Percentiles rank a stretch among this genome's conserved stretches.
Conservation (phyloP, 2,113 vertebrate genomes). For the Aramus guarauna region DNA sequence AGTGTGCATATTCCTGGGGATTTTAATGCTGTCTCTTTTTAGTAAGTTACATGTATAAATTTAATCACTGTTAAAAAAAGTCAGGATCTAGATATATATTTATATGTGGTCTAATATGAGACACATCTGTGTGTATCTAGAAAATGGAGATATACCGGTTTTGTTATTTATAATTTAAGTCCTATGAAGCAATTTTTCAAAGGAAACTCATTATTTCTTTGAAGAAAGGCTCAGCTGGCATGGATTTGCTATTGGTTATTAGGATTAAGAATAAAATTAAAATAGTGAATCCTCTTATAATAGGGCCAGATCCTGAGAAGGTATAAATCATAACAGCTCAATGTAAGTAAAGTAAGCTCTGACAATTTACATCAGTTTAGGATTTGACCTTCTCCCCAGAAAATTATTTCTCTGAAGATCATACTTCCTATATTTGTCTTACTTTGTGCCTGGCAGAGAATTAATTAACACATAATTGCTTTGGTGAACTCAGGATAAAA, state of each 20-base stretch:
- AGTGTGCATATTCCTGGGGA: not conserved
- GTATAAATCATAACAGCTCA: not conserved
- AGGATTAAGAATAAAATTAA: conserved; percentile 28
- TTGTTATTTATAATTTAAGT: not conserved
- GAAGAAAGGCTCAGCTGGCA: not conserved
- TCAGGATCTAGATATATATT: not conserved
- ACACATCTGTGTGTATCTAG: not conserved
- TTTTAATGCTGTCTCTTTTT: not conserved
- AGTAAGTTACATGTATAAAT: not conserved
- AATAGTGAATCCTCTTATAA: conserved; percentile 11
- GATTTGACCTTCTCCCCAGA: conserved; percentile 43
- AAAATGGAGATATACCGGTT: not conserved
- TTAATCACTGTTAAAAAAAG: not conserved
- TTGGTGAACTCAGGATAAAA: conserved; percentile 59
- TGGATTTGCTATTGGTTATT: not conserved
- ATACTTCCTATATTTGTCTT: conserved; percentile 63
- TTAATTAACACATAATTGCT: conserved; percentile 64
- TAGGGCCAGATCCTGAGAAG: not conserved
- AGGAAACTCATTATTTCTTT: conserved; percentile 4
- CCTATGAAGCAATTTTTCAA: not conserved
- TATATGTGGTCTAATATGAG: not conserved
- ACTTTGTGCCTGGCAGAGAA: conserved; percentile 57
- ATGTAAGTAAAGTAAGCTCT: not conserved
- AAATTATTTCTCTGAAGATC: conserved; percentile 58
- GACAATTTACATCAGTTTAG: conserved; percentile 28